Base-by-base conservation (phyloP, 2,888 invertebrate genomes). In the Cryptocephalus moraei region DNA sequence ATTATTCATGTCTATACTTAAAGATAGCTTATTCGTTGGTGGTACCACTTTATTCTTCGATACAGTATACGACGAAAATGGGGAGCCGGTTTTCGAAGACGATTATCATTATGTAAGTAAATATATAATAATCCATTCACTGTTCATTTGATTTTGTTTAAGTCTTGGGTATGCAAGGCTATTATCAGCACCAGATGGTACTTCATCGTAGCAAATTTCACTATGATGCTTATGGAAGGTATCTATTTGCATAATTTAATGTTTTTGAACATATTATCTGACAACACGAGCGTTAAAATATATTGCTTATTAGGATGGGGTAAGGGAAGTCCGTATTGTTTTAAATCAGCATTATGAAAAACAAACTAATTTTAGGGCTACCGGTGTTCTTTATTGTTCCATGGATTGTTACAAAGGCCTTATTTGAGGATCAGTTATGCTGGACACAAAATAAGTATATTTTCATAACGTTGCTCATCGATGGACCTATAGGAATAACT, bases 201-300 rank as follows among this genome's bases (percentile, higher is more conserved):
- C 64, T 77, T 77, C 54, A 74, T 81, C 47, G 70, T 80, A 46
- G 79, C 82, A 9, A 84, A 83, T 67, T 84, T 81, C 63, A 75
- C 76, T 56, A 80, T 83, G 77, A 78, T 84, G 48, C 69, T 83
- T 41, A 80, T 83, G 75, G 84, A 84, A 66, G 83, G 81, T 1
- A 70, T 82, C 2, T 84, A 84, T 62, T 73, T 84, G 9, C 81
- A 83, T 63, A 82, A 80, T 65, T 70, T 84, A 42, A 77, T 84
- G 52, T 81, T 81, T 60, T 60, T 79, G 44, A 77, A 81, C 8
- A 72, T 81, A 39, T 81, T 81, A 63, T 77, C 80, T 0, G 81
- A 83, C 57, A 76, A 73, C 33, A 76, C 73, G 42, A 73, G 77
- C 12, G 77, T 82, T 48, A 71, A 73, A 6, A 61, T 74, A 45